Evolutionary conservation across 2,113 vertebrate species (phyloP).

Genomic region (Myiozetetes cayanensis): DNA sequence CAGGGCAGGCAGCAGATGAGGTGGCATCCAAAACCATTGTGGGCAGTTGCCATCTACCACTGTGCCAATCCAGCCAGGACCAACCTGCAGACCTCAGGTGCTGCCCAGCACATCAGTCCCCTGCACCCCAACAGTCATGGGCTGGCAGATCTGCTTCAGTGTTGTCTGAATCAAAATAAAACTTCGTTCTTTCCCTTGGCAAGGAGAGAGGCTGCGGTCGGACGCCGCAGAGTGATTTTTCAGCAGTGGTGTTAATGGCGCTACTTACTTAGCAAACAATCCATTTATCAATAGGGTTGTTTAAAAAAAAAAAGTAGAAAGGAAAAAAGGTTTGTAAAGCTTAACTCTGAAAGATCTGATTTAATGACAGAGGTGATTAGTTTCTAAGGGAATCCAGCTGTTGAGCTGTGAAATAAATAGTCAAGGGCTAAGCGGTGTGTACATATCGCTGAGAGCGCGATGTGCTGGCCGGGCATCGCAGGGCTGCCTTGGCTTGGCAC

Average conservation of each 20-base stretch:
- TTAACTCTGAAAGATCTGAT: conserved; percentile 51
- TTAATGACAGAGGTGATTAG: conserved; percentile 67
- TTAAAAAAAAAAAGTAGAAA: not conserved
- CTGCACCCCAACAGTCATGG: not conserved
- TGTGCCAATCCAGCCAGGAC: fast-evolving
- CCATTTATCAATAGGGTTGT: conserved; percentile 51
- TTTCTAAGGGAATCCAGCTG: conserved; percentile 59
- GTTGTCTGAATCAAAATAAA: not conserved
- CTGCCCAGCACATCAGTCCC: fast-evolving
- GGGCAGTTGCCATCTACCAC: not conserved
- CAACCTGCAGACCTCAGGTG: not conserved
- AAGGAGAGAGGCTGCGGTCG: not conserved
- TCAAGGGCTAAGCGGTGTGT: not conserved
- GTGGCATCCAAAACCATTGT: not conserved
- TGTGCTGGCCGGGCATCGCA: not conserved
- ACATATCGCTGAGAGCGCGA: not conserved
- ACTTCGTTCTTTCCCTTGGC: not conserved
- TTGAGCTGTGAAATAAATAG: conserved; percentile 31
- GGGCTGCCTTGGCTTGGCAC: not conserved
- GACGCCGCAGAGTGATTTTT: fast-evolving
- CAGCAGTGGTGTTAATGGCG: not conserved
- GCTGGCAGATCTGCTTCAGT: not conserved
- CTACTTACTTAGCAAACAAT: conserved; percentile 44
- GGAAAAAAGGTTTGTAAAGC: conserved; percentile 36
- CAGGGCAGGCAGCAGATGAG: not conserved